Evolutionary conservation across 1,140 invertebrate species (phyloP).

Genomic region (Saccostrea cuccullata): DNA sequence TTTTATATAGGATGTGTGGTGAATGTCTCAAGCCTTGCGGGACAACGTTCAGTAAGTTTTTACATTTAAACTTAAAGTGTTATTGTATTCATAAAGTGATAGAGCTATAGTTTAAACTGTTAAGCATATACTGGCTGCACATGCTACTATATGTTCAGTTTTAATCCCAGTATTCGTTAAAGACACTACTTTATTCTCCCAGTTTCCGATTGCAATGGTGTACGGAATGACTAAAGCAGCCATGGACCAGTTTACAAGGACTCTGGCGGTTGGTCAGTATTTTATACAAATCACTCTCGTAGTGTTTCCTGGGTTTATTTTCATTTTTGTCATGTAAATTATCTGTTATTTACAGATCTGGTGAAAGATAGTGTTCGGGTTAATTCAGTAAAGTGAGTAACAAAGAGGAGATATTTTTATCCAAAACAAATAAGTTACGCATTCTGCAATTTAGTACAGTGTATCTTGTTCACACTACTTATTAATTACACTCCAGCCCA

Average conservation of each 20-base stretch:
- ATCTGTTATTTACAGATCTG: slow-evolving; percentile 81
- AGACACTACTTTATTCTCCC: background rate
- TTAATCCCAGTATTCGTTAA: too few relatives aligned
- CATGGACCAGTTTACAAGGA: slow-evolving; percentile 56
- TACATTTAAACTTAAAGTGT: too few relatives aligned
- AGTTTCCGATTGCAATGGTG: slow-evolving; percentile 48
- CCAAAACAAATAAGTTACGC: background rate
- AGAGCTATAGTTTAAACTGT: too few relatives aligned
- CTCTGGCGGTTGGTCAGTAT: slow-evolving; percentile 53
- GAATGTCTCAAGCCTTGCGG: slow-evolving; percentile 59
- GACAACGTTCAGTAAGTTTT: slow-evolving; percentile 55
- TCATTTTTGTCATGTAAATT: background rate
- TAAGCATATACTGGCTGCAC: too few relatives aligned
- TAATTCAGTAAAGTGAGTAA: slow-evolving; percentile 87
- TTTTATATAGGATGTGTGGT: slow-evolving; percentile 54
- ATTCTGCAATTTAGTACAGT: background rate
- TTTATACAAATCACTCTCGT: background rate
- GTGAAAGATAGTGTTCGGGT: slow-evolving; percentile 89
- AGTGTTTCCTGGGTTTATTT: background rate
- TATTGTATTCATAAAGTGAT: too few relatives aligned
- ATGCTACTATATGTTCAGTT: too few relatives aligned
- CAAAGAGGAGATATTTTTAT: background rate
- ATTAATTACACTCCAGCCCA: slow-evolving; percentile 81
- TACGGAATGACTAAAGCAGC: slow-evolving; percentile 61
- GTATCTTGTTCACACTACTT: background rate